phyloP scores from a whole-genome alignment of 2,888 invertebrate genomes.

The Drosophila flavopinicola region DNA sequence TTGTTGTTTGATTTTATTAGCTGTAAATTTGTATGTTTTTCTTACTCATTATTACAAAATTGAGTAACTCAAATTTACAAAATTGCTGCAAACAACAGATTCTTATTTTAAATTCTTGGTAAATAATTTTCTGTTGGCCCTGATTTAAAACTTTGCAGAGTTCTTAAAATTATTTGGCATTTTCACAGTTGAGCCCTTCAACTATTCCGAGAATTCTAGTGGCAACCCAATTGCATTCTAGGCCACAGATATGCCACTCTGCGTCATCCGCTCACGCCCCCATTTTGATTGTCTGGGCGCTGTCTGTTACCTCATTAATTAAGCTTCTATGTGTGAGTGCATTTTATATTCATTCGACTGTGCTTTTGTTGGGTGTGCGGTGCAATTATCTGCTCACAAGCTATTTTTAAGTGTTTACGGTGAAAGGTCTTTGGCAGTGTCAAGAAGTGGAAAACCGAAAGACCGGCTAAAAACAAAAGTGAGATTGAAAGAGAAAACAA shows the following conservation, averaged over 20 bases:
- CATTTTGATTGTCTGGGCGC: constrained; percentile 41
- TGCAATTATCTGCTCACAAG: constrained; percentile 36
- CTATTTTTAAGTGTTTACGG: constrained; percentile 45
- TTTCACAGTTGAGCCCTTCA: neutral
- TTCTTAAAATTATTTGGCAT: neutral
- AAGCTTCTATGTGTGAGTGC: constrained; percentile 12
- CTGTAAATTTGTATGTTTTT: neutral
- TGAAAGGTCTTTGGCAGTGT: constrained; percentile 52
- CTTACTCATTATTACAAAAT: too few relatives aligned
- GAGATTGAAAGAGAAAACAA: neutral
- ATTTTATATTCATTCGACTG: constrained; percentile 9
- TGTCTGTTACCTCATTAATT: constrained; percentile 65
- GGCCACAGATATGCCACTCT: neutral
- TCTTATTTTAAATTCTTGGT: neutral
- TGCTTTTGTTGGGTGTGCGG: constrained; percentile 34
- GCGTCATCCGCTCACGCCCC: constrained; percentile 31
- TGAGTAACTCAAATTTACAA: too few relatives aligned
- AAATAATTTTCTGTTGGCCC: neutral
- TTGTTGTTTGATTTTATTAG: neutral
- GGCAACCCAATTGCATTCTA: constrained; percentile 36
- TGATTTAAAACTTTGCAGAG: neutral
- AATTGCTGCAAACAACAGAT: too few relatives aligned
- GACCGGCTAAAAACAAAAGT: neutral
- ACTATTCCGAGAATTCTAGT: constrained; percentile 9
- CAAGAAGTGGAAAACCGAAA: constrained; percentile 8